Percentiles rank a stretch among this genome's conserved stretches.
Evolutionary conservation across 2,797 vertebrate species (phyloP).

Genomic region (Lepidocolaptes lacrymiger): DNA sequence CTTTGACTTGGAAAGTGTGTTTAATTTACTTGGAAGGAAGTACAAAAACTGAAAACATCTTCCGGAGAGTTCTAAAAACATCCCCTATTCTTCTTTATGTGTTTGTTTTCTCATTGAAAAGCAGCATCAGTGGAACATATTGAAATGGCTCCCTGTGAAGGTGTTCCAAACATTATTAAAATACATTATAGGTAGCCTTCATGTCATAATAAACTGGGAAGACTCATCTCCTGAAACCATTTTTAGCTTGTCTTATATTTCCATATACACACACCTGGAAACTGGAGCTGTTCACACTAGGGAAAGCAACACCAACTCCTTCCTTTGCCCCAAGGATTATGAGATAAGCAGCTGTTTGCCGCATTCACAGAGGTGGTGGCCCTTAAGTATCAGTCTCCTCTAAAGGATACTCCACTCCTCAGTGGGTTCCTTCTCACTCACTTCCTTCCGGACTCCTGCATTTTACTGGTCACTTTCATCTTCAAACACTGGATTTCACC

Average conservation of each 20-base stretch:
- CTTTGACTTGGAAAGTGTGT: background rate
- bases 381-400: background rate
- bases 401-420: background rate
- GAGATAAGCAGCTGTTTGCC: background rate
- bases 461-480: background rate
- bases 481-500: background rate
- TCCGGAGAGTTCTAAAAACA: background rate
- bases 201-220: background rate
- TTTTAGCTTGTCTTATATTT: background rate
- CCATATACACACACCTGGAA: background rate
- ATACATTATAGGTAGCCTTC: background rate
- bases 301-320: background rate
- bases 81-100: background rate
- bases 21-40: background rate
- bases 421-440: background rate
- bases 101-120: constrained; percentile 11
- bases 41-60: background rate
- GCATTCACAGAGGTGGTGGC: background rate
- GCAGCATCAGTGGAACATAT: background rate
- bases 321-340: background rate
- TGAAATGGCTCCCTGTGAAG: background rate
- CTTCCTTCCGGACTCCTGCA: background rate
- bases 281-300: background rate
- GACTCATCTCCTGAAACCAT: background rate
- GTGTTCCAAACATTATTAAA: background rate